These are phyloP conservation scores for Metallyticus violacea DNA, from an alignment of 2,888 invertebrate genomes.

Conservation along the genomic window DNA sequence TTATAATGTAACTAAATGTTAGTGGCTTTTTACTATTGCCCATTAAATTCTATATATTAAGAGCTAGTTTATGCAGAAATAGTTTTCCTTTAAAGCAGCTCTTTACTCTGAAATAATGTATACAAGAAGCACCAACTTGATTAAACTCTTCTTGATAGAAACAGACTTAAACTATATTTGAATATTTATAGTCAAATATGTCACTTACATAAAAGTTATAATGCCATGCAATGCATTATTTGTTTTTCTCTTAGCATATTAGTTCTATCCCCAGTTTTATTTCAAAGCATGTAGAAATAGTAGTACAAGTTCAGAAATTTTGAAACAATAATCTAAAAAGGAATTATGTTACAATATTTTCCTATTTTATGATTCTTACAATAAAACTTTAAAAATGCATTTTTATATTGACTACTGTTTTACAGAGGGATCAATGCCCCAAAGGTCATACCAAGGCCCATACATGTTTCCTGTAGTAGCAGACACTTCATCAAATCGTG, in stretches of 20 bases:
- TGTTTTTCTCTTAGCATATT: neutral
- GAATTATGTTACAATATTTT: neutral
- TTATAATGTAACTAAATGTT: neutral
- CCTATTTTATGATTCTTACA: neutral
- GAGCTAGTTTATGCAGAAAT: neutral
- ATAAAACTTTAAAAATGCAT: neutral
- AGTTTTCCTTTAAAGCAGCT: neutral
- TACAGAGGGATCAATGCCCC: conserved; percentile 72
- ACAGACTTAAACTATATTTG: too few species aligned
- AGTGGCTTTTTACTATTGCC: neutral
- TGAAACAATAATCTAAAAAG: too few species aligned
- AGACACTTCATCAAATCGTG: conserved; percentile 40
- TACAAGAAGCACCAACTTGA: neutral
- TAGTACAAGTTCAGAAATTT: too few species aligned
- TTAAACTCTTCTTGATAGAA: neutral
- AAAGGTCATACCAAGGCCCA: conserved; percentile 86
- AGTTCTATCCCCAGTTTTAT: neutral
- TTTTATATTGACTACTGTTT: conserved; percentile 42
- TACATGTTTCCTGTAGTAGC: conserved; percentile 52
- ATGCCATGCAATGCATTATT: neutral
- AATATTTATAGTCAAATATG: too few species aligned
- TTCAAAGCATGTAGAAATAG: neutral
- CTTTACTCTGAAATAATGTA: neutral
- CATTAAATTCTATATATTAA: neutral
- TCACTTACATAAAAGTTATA: neutral